Evolutionary conservation across 2,888 invertebrate species (phyloP).

Genomic region (Julus scandinavius): DNA sequence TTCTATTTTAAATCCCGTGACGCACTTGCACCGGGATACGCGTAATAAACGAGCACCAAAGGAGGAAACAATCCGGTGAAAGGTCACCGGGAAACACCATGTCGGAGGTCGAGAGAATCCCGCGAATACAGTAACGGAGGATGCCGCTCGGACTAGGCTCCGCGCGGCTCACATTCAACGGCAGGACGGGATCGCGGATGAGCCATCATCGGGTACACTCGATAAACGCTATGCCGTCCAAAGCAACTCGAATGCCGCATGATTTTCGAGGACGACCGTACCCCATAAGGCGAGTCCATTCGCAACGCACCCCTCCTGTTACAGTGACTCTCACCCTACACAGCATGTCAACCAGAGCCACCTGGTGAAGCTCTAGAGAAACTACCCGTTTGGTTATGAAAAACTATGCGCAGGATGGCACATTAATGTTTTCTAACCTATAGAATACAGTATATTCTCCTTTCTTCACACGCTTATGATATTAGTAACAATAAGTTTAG

Average conservation of each 20-base stretch:
- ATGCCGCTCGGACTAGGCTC: not conserved
- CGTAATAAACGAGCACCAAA: no score
- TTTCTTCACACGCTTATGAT: no score
- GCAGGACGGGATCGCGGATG: not conserved
- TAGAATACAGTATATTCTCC: no score
- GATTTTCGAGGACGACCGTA: not conserved
- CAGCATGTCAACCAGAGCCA: no score
- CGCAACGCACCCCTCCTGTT: not conserved
- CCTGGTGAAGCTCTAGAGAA: no score
- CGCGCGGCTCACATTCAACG: not conserved
- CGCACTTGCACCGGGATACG: not conserved
- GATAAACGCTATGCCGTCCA: not conserved
- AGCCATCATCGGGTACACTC: not conserved
- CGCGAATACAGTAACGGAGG: not conserved
- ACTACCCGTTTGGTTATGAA: no score
- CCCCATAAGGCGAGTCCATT: not conserved
- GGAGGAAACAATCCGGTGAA: not conserved
- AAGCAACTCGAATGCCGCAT: constrained; percentile 16
- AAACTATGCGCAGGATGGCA: no score
- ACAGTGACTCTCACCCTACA: no score
- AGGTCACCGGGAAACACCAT: not conserved
- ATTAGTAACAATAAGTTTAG: no score
- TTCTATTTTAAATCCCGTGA: not conserved
- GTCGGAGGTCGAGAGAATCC: not conserved
- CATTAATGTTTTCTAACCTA: no score